Percentiles rank a stretch among this genome's conserved stretches.
Conservation (phyloP, 2,113 vertebrate species). For the Otus sunia region DNA sequence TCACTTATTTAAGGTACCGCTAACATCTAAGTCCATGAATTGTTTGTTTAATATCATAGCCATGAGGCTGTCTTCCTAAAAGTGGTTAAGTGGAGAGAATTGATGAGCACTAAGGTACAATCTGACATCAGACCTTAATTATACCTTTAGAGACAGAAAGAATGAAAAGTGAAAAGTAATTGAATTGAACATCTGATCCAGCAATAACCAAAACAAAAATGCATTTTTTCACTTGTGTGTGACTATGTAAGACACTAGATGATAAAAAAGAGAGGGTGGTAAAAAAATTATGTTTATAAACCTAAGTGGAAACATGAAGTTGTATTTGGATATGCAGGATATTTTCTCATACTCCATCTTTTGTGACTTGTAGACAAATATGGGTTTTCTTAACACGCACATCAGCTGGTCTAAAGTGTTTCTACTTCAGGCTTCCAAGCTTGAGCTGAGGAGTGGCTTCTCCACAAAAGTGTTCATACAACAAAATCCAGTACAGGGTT, state of each 20-base stretch:
- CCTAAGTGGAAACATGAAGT: neutral
- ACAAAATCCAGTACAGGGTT: neutral
- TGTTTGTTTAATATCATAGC: neutral
- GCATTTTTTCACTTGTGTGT: slow-evolving; percentile 28
- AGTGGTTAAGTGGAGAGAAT: slow-evolving; percentile 46
- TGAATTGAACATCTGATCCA: slow-evolving; percentile 37
- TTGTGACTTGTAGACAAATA: neutral
- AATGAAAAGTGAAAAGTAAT: slow-evolving; percentile 41
- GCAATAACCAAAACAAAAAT: slow-evolving; percentile 35
- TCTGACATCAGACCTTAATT: slow-evolving; percentile 57
- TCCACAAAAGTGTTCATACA: neutral
- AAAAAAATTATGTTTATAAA: neutral
- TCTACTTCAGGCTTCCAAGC: neutral
- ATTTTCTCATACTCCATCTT: neutral
- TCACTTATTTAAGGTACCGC: neutral
- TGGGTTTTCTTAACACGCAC: neutral
- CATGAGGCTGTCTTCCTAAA: slow-evolving; percentile 18
- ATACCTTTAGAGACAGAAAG: slow-evolving; percentile 44
- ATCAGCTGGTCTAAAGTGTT: neutral
- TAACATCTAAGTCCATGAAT: neutral
- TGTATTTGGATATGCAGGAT: neutral
- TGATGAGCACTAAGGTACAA: slow-evolving; percentile 20
- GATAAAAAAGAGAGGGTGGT: neutral
- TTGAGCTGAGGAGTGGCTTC: neutral
- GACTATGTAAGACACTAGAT: neutral